Base-by-base conservation (phyloP, 2,113 vertebrate genomes). In the Pluvianellus socialis region DNA sequence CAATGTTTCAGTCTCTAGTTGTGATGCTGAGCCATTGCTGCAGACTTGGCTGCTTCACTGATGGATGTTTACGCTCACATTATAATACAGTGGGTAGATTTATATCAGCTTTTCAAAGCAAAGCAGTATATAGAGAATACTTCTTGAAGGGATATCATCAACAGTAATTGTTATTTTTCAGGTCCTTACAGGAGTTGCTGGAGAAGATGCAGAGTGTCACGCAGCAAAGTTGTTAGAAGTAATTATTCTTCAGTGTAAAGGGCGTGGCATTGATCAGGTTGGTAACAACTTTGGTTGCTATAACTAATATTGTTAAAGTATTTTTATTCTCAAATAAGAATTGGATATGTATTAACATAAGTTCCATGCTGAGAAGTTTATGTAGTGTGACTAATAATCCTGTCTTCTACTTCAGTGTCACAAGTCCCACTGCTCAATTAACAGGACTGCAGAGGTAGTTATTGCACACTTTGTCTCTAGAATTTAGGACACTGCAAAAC, bases 221-320 rank as follows among this genome's bases (percentile, higher is more conserved):
- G 99, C 99, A 75, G 99, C 99, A 91, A 99, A 99, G 86, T 97
- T 99, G 45, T 97, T 99, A 94, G 99, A 99, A 97, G 99, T 99
- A 44, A 97, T 99, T 96, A 99, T 99, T 97, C 98, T 99, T 79
- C 99, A 99, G 88, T 99, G 99, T 97, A 99, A 99, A 99, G 99
- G 99, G 12, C 99, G 99, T 62, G 99, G 99, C 77, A 99, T 99
- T 33, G 99, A 99, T 96, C 99, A 99, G 99, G 99, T 99, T 82
- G 91, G 98, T 96, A 77, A 84, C 71, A 87, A 26, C n/a, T 67
- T 75, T 12, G 30, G 26, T 71, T 86, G 56, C 38, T 83, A 4
- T 52, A 87, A 76, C 28, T 9, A 83, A 4, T 47, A 9, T 10
- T 79, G 71, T 2, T 0, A 15, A 58, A 52, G 13, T 0, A 70